Base-by-base conservation (phyloP, 2,113 vertebrate genomes). In the Psilopogon haemacephalus region DNA sequence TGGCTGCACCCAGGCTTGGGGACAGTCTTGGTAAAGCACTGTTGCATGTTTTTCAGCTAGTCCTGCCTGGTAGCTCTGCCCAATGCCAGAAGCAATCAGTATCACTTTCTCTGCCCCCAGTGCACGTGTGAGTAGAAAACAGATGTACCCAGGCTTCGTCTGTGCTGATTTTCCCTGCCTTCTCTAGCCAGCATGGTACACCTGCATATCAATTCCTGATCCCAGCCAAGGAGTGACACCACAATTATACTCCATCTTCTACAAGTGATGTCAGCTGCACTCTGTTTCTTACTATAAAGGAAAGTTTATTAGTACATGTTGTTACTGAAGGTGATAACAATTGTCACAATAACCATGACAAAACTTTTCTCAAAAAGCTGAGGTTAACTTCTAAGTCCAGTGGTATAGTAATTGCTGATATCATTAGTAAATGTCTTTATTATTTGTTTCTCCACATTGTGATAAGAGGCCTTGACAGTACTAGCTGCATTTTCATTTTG, bases 121-220 rank as follows among this genome's bases (percentile, higher is more conserved):
- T 2, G 28, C 28, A 3, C 12, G 8, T 11, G 0, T 9, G 12
- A 17, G 27, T 11, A 23, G 26, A n/a, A 38, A 26, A 46, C n/a
- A 19, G 35, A 6, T 48, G 9, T 0, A 1, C 27, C 12, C 35
- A 33, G 27, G 12, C 8, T 33, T 30, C 11, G 13, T 27, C 44
- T 4, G 4, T 67, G 37, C 27, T n/a, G 6, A 13, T n/a, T 12
- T 68, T 35, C 38, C 42, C 33, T 35, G 24, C 42, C 28, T 50
- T 52, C 48, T 50, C 48, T 23, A 50, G 48, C 23, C 23, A 50
- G 23, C 23, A 50, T 50, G 48, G 48, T 23, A 50, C 48, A 50
- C 23, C 21, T 50, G 11, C 26, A 50, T 50, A 50, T 23, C 48
- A 50, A 24, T 13, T 12, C 48, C 48, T 50, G 12, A 50, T 26